Evolutionary conservation across 1,140 invertebrate species (phyloP).

Genomic region (Himalopsyche phryganea): DNA sequence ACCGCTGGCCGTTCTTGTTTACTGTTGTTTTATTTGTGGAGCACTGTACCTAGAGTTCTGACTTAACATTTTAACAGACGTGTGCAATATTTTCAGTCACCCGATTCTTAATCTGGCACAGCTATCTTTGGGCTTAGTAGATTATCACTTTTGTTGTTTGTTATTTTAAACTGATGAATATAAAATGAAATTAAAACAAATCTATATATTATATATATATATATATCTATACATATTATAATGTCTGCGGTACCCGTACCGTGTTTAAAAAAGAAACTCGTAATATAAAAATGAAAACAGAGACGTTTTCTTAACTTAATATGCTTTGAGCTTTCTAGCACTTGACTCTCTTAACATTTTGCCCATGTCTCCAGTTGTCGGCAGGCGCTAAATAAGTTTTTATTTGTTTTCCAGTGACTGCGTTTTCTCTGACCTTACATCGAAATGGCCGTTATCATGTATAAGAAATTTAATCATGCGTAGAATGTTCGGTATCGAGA

Average conservation of each 20-base stretch:
- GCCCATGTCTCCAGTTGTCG: constrained; percentile 11
- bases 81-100: background rate
- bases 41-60: background rate
- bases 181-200: background rate
- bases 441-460: constrained; percentile 28
- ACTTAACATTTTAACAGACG: constrained; percentile 1
- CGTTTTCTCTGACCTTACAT: constrained; percentile 28
- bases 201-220: constrained; percentile 5
- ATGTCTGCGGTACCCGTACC: constrained; percentile 2
- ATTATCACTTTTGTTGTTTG: constrained; percentile 5
- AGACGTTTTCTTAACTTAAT: constrained; percentile 1
- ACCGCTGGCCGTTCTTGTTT: constrained; percentile 3
- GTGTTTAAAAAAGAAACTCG: background rate
- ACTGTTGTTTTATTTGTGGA: constrained; percentile 12
- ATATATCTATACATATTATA: background rate
- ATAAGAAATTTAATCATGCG: constrained; percentile 25
- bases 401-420: constrained; percentile 34
- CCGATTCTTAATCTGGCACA: background rate
- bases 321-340: constrained; percentile 28
- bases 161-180: constrained; percentile 6
- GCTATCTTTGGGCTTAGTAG: background rate
- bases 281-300: constrained; percentile 3
- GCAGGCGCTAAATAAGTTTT: constrained; percentile 31
- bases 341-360: constrained; percentile 14
- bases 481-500: constrained; percentile 17